phyloP scores from a whole-genome alignment of 2,888 invertebrate genomes.

The Ceriagrion tenellum region DNA sequence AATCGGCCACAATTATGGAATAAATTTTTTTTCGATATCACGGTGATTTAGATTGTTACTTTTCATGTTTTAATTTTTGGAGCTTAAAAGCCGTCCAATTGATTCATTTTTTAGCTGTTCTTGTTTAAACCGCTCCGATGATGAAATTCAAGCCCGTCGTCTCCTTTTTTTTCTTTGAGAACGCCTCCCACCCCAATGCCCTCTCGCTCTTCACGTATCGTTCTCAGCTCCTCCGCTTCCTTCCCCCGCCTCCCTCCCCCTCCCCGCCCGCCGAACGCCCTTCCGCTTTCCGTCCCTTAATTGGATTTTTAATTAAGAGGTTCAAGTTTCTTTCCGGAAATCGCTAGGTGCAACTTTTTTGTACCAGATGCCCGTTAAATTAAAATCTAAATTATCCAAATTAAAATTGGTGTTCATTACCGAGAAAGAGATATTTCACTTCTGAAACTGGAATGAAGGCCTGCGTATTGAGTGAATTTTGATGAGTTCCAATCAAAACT shows the following conservation, averaged over 20 bases:
- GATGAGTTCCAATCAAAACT: not conserved
- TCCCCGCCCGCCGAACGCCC: not conserved
- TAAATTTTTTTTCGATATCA: not conserved
- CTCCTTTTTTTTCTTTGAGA: not conserved
- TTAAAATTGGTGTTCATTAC: slow-evolving; percentile 21
- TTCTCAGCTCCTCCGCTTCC: not conserved
- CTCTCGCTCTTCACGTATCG: not conserved
- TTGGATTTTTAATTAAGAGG: slow-evolving; percentile 48
- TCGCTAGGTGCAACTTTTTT: not conserved
- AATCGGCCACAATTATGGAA: not conserved
- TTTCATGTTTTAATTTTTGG: not conserved
- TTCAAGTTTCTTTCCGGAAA: slow-evolving; percentile 33
- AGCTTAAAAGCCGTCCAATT: not conserved
- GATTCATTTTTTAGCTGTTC: not conserved
- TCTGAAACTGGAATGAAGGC: not conserved
- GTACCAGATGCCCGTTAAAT: not conserved
- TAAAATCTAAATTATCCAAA: slow-evolving; percentile 28
- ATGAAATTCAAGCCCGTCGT: not conserved
- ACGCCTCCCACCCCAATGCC: not conserved
- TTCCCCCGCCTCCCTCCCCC: not conserved
- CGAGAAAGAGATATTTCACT: slow-evolving; percentile 20
- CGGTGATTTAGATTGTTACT: not conserved
- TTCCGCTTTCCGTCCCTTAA: slow-evolving; percentile 4
- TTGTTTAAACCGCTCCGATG: not conserved
- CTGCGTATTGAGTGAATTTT: not conserved